Percentiles rank a stretch among this genome's conserved stretches.
Conservation (phyloP, 1,140 invertebrate species). For the Zophobas morio region DNA sequence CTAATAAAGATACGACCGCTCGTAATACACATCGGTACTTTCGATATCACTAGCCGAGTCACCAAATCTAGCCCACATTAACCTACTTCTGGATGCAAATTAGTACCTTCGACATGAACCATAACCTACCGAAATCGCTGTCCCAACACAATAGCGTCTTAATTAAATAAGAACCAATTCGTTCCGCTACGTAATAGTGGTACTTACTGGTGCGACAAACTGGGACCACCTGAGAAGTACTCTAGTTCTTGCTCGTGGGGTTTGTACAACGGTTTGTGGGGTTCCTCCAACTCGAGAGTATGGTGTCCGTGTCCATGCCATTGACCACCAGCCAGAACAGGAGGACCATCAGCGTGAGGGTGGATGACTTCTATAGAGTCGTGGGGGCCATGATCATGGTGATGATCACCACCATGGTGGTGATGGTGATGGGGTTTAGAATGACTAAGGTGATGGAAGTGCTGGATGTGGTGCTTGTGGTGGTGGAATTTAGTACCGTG, state of each 20-base stretch:
- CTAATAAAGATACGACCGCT: too few relatives aligned
- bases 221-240: slow-evolving; percentile 55
- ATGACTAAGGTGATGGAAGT: slow-evolving; percentile 73
- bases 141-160: too few relatives aligned
- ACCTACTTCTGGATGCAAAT: slow-evolving; percentile 14
- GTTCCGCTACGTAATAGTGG: neutral
- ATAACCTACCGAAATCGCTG: neutral
- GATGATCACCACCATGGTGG: slow-evolving; percentile 56
- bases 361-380: slow-evolving; percentile 64
- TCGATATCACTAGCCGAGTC: neutral
- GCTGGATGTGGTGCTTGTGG: slow-evolving; percentile 81
- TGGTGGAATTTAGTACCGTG: slow-evolving; percentile 83
- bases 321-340: slow-evolving; percentile 1
- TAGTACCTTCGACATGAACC: neutral
- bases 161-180: neutral
- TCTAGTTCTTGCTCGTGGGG: slow-evolving; percentile 51
- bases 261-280: slow-evolving; percentile 43
- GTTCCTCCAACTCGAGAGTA: slow-evolving; percentile 42
- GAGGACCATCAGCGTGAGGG: slow-evolving; percentile 51
- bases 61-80: neutral
- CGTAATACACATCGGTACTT: neutral
- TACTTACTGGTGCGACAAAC: slow-evolving; percentile 52
- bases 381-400: slow-evolving; percentile 68
- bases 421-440: slow-evolving; percentile 57
- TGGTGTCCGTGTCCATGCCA: slow-evolving; percentile 48